A percentile compares a stretch with the other conserved stretches of the same genome.
Evolutionary conservation across 2,888 invertebrate species (phyloP).

Genomic region (Agrenia bidenticulata): DNA sequence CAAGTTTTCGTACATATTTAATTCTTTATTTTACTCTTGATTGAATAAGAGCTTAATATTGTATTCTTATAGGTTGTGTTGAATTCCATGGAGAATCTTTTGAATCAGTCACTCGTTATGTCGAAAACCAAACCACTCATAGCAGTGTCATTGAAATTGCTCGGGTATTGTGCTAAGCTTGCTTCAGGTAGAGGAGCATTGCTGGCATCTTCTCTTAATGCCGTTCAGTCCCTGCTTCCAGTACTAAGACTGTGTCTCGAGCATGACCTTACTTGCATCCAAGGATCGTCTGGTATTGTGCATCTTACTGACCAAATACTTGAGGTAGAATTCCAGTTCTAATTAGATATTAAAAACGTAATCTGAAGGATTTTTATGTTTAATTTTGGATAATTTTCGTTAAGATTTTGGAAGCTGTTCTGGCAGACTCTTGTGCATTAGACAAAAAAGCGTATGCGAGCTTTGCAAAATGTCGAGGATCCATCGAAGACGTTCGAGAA

Average conservation of each 20-base stretch:
- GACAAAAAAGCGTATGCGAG: conserved; percentile 43
- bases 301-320: conserved; percentile 51
- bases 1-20: not conserved
- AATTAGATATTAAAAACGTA: conserved; percentile 6
- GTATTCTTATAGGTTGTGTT: conserved; percentile 63
- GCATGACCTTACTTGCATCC: conserved; percentile 49
- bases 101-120: conserved; percentile 69
- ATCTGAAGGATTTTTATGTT: not conserved
- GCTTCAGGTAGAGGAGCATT: conserved; percentile 66
- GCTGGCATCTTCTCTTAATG: conserved; percentile 79
- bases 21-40: conserved; percentile 12
- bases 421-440: conserved; percentile 71
- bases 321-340: conserved; percentile 35
- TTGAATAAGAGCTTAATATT: too few species aligned
- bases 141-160: conserved; percentile 84
- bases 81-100: conserved; percentile 67
- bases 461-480: conserved; percentile 49
- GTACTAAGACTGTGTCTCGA: conserved; percentile 68
- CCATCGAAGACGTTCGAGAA: conserved; percentile 48
- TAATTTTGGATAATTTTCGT: conserved; percentile 50
- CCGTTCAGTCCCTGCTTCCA: conserved; percentile 78
- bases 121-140: conserved; percentile 83
- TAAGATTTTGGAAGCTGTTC: conserved; percentile 89
- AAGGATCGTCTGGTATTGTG: conserved; percentile 51
- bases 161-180: conserved; percentile 80